phyloP scores from a whole-genome alignment of 1,140 invertebrate species.

The Caerostris extrusa region DNA sequence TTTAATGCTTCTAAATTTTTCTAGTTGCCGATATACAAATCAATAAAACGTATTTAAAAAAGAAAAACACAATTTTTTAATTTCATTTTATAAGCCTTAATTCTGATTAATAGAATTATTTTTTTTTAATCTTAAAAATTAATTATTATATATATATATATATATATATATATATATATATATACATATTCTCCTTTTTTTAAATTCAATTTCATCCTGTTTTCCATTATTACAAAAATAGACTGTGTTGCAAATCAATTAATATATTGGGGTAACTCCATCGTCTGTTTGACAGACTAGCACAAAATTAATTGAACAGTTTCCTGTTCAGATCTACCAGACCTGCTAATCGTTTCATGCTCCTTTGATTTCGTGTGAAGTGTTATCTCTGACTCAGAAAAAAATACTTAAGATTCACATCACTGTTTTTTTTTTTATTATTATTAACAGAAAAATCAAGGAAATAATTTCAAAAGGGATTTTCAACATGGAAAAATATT shows the following conservation, averaged over 20 bases:
- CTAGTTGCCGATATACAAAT: background rate
- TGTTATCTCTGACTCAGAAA: background rate
- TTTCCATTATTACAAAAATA: background rate
- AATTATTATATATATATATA: no score
- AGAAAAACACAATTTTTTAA: no score
- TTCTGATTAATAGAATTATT: no score
- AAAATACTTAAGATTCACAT: background rate
- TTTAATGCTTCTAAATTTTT: background rate
- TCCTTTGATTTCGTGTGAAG: background rate
- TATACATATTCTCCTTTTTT: background rate
- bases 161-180: no score
- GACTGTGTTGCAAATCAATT: background rate
- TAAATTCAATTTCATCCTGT: background rate
- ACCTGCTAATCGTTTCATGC: background rate
- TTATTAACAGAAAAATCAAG: no score
- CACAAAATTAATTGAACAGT: slow-evolving; percentile 1
- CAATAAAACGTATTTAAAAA: no score
- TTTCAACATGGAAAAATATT: no score
- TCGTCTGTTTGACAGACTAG: background rate
- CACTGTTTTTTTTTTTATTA: background rate
- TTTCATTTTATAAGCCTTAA: no score
- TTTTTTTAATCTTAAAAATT: no score
- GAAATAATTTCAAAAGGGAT: no score
- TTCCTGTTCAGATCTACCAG: background rate
- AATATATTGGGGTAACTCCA: background rate